Percentiles rank a stretch among this genome's conserved stretches.
Evolutionary conservation across 30 jellyfish, hydroid and myxozoan species (phyloP).

Genomic region (Pelagia noctiluca): DNA sequence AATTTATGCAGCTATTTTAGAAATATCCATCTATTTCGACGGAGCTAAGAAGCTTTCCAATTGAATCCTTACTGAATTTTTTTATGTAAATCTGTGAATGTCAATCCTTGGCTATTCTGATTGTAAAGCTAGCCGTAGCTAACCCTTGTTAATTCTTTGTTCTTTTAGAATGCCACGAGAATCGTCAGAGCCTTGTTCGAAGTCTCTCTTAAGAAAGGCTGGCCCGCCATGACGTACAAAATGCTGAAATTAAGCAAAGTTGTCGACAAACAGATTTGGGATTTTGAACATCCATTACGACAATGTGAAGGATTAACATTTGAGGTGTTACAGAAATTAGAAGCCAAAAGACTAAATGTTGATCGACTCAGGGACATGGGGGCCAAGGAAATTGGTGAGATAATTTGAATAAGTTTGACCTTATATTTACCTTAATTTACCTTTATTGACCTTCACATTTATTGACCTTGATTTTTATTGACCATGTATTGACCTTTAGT

Average conservation of each 20-base stretch:
- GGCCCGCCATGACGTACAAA: constrained; percentile 93
- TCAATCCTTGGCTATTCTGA: too few relatives aligned
- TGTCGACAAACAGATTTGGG: constrained; percentile 94
- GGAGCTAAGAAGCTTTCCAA: too few relatives aligned
- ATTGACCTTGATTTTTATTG: too few relatives aligned
- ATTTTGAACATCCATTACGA: constrained; percentile 93
- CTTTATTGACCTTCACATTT: too few relatives aligned
- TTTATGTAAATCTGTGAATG: too few relatives aligned
- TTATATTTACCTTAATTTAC: too few relatives aligned
- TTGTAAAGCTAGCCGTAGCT: too few relatives aligned
- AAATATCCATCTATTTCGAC: too few relatives aligned
- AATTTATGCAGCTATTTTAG: too few relatives aligned
- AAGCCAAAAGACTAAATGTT: constrained; percentile 73
- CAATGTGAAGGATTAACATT: constrained; percentile 88
- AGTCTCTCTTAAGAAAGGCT: constrained; percentile 80
- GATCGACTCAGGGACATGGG: constrained; percentile 91
- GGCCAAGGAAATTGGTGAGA: constrained; percentile 89
- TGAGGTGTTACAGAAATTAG: constrained; percentile 85
- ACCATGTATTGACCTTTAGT: too few relatives aligned
- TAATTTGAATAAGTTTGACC: background rate
- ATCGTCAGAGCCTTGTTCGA: constrained; percentile 92
- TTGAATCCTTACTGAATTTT: too few relatives aligned
- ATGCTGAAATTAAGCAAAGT: constrained; percentile 82
- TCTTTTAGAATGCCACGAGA: constrained; percentile 87
- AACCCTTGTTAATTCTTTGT: too few relatives aligned